Evolutionary conservation across 2,888 invertebrate genomes (phyloP).

Genomic region (Ischnura elegans): DNA sequence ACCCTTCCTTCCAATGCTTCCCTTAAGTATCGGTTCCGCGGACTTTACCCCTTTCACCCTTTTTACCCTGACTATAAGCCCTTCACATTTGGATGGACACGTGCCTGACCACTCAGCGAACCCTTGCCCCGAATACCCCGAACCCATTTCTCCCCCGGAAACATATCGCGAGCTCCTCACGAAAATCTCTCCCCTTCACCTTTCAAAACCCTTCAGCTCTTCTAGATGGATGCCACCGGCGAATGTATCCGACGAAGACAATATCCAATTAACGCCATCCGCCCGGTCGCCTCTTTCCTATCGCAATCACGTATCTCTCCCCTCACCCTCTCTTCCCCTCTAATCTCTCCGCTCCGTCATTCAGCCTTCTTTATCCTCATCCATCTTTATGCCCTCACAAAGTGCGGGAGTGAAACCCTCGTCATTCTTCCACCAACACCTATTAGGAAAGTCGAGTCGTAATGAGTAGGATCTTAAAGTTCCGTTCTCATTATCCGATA

Average conservation of each 20-base stretch:
- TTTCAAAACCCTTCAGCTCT: background rate
- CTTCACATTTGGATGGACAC: constrained; percentile 48
- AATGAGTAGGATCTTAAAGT: no score
- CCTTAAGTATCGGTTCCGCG: background rate
- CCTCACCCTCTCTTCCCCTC: background rate
- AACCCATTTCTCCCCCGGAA: background rate
- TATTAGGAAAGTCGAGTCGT: no score
- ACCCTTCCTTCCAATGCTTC: background rate
- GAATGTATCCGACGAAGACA: constrained; percentile 47
- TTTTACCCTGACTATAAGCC: constrained; percentile 4
- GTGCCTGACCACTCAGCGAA: constrained; percentile 27
- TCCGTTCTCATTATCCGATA: no score
- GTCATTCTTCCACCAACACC: no score
- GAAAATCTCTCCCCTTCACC: constrained; percentile 26
- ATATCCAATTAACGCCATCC: constrained; percentile 43
- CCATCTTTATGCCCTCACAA: background rate
- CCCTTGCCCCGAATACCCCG: background rate
- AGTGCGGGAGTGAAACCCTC: background rate
- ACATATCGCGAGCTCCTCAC: background rate
- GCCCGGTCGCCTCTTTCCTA: background rate
- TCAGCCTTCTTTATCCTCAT: background rate
- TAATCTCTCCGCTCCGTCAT: background rate
- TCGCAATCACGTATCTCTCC: background rate
- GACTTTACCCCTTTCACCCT: background rate
- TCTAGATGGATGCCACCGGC: constrained; percentile 43